Evolutionary conservation across 2,113 vertebrate species (phyloP).

Genomic region (Anhinga rufa): DNA sequence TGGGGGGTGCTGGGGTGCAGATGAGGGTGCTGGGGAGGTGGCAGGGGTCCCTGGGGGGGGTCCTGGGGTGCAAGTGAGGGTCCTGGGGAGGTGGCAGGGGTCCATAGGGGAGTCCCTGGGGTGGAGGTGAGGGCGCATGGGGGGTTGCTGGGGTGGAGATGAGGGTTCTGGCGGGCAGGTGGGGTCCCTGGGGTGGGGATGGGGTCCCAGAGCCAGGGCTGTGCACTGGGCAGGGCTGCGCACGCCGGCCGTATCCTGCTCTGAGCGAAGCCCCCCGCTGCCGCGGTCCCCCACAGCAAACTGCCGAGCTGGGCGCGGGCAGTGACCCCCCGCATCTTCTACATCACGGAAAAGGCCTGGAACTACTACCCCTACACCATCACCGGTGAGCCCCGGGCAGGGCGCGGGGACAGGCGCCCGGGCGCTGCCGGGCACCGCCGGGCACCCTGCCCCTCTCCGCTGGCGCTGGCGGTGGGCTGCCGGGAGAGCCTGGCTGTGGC

Average conservation of each 20-base stretch:
- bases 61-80: not conserved
- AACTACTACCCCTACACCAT: conserved; percentile 79
- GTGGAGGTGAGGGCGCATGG: not conserved
- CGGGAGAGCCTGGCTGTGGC: fast-evolving
- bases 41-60: not conserved
- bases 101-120: not conserved
- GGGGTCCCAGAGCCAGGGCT: too few species aligned
- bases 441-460: not conserved
- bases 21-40: not conserved
- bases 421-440: not conserved
- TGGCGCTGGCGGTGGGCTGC: fast-evolving
- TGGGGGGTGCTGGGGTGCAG: not conserved
- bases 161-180: not conserved
- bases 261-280: not conserved
- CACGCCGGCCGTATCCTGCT: not conserved
- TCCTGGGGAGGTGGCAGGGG: not conserved
- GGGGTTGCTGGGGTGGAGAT: not conserved
- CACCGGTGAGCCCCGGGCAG: conserved; percentile 53
- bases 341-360: conserved; percentile 77
- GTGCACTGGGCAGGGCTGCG: not conserved
- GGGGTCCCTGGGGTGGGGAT: too few species aligned
- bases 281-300: conserved; percentile 39
- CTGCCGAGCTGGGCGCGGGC: conserved; percentile 75
- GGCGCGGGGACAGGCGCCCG: fast-evolving
- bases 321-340: conserved; percentile 74